These are phyloP conservation scores for Bombus superbus DNA, from an alignment of 1,140 invertebrate species.

Conservation along the genomic window DNA sequence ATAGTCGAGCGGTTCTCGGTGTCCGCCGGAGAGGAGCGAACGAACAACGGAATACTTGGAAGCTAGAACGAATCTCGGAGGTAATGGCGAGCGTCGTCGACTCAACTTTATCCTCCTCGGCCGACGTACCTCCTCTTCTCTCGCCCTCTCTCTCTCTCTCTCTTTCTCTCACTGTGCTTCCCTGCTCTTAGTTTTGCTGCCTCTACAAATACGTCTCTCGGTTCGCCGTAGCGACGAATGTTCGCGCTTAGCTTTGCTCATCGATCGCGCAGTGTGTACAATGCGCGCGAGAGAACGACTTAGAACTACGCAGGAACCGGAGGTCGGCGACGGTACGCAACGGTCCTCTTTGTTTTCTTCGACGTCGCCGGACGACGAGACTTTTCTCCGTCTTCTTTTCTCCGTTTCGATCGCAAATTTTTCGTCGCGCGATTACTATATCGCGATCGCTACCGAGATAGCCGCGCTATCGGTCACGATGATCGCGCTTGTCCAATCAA, in stretches of 20 bases:
- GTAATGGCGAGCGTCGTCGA: slow-evolving; percentile 60
- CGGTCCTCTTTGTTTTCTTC: neutral
- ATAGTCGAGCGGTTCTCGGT: slow-evolving; percentile 62
- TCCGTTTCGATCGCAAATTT: neutral
- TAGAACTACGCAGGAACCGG: slow-evolving; percentile 57
- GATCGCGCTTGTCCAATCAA: neutral
- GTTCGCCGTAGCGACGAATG: neutral
- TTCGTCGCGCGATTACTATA: neutral
- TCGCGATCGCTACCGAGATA: too few species aligned
- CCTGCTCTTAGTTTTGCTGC: slow-evolving; percentile 3
- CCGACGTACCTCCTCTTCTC: neutral
- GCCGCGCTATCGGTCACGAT: neutral
- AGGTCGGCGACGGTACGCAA: slow-evolving; percentile 16
- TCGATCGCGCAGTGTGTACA: slow-evolving; percentile 47
- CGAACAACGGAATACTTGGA: slow-evolving; percentile 76
- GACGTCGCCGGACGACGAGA: slow-evolving; percentile 11
- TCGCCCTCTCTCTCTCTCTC: neutral
- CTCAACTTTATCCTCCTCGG: slow-evolving; percentile 40
- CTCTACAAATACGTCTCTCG: slow-evolving; percentile 59
- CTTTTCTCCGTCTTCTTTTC: neutral
- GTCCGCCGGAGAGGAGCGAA: slow-evolving; percentile 57
- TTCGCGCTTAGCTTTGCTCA: slow-evolving; percentile 50
- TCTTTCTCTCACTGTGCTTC: neutral
- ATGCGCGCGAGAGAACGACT: slow-evolving; percentile 33
- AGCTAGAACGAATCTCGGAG: slow-evolving; percentile 67